Evolutionary conservation across 2,797 vertebrate genomes (phyloP), one percentile per base, ranked within the genome.

Genomic region (Sebastes kiyomatsui): DNA sequence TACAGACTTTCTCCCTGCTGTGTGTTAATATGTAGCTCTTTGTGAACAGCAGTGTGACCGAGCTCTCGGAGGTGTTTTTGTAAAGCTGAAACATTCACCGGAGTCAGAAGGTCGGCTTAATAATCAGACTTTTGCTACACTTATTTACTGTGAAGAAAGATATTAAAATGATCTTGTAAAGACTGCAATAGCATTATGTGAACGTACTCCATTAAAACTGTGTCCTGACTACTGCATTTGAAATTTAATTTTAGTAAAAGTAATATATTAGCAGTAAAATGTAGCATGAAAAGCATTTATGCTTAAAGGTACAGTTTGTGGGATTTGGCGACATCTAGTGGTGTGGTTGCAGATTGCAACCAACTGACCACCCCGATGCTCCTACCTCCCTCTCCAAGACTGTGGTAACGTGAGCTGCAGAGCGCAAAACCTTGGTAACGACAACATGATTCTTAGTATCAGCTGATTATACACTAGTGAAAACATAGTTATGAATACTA

Each of bases 51-150:
- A 56, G 54, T 33, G 72, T 66, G 81, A 69, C n/a, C n/a, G 10
- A 76, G 67, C 69, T 86, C 83, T 79, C 32, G 7, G 61, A 77
- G 64, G 73, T 70, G 87, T 87, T 85, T 88, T 77, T 82, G 74
- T 65, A 38, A 75, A 71, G 72, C 62, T 52, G 32, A 75, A 80
- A 84, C 82, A 58, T 60, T 88, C 23, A 77, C 18, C 67, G 8
- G 8, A 18, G 72, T 85, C 89, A 72, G 27, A 2, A 25, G 30
- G 6, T 11, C 5, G 2, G 67, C 55, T 81, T 62, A 18, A 28
- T 42, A 68, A 64, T 67, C 38, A 8, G 30, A 54, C 20, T 49
- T 65, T 68, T 66, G n/a, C 35, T 65, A 35, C 67, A 65, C 14
- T 55, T 16, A 5, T 11, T 28, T 6, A 23, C 20, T 3, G 13